Percentiles rank a stretch among this genome's conserved stretches.
Evolutionary conservation across 1,140 invertebrate genomes (phyloP).

Genomic region (Heliothis virescens): DNA sequence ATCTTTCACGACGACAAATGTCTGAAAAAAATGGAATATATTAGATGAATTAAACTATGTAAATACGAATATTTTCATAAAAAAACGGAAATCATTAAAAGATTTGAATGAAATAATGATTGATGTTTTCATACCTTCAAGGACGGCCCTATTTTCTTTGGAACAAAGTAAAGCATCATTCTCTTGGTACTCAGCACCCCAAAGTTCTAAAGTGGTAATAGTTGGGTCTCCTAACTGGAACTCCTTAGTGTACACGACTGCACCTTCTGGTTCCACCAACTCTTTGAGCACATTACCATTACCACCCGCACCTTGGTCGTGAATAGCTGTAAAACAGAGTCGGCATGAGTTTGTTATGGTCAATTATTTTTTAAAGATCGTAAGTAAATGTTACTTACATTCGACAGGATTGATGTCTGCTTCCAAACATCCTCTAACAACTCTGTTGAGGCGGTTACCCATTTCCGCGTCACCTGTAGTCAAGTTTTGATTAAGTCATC

Average conservation of each 20-base stretch:
- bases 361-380: neutral
- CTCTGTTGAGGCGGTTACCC: slow-evolving; percentile 98
- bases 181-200: slow-evolving; percentile 99
- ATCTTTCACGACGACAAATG: slow-evolving; percentile 95
- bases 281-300: slow-evolving; percentile 99
- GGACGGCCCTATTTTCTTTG: slow-evolving; percentile 87
- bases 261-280: slow-evolving; percentile 97
- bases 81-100: too few species aligned
- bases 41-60: too few species aligned
- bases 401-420: slow-evolving; percentile 95
- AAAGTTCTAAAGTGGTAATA: slow-evolving; percentile 96
- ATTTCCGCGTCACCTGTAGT: slow-evolving; percentile 96
- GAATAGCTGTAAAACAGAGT: slow-evolving; percentile 89
- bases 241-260: slow-evolving; percentile 94
- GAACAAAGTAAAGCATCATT: slow-evolving; percentile 95
- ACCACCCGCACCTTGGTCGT: slow-evolving; percentile 98
- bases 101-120: neutral
- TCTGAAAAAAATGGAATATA: too few species aligned
- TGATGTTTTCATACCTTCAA: slow-evolving; percentile 84
- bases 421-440: slow-evolving; percentile 97
- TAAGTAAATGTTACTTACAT: slow-evolving; percentile 83
- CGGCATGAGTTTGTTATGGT: too few species aligned
- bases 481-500: neutral
- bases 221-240: slow-evolving; percentile 98
- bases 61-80: too few species aligned